Evolutionary conservation across 2,797 vertebrate genomes (phyloP), one percentile per base, ranked within the genome.

Genomic region (Pseudochromis fuscus): DNA sequence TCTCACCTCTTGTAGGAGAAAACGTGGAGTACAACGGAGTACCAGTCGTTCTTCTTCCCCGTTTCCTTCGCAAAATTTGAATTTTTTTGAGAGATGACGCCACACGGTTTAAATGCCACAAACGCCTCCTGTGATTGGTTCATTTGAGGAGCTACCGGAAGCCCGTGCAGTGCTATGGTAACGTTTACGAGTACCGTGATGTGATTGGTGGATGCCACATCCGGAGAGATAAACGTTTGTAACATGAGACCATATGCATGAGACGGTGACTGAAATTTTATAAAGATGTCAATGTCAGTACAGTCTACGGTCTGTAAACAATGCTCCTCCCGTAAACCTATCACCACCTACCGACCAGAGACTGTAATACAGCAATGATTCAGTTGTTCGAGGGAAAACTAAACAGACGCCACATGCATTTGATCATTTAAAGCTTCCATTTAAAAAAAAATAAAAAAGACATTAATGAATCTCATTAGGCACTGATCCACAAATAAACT

Each of bases 41-140:
- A 63, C 18, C 8, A 4, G 18, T 3, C 2, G 0, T 0, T 7
- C 11, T 1, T 31, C 13, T 4, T 11, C 2, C 1, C 19, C 18
- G 2, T 21, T 1, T 5, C 16, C 28, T 12, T 30, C 5, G 2
- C 1, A 5, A 3, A 48, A 3, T 87, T 86, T 77, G 76, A 93
- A 86, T 78, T 69, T 62, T n/a, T n/a, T n/a, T n/a, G n/a, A 1
- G 72, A 5, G 16, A 12, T 59, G 59, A 81, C 62, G 82, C 40
- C 31, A 71, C 52, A 57, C 74, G 33, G 27, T 82, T 92, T 92
- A 92, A 92, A 92, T 88, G 40, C 57, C 84, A n/a, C 13, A 21
- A 65, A 18, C 53, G 72, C 19, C 62, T 19, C 3, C 25, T 55
- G 16, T 23, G 73, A 93, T 93, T 93, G 92, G 92, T 59, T 56